Percentiles rank a stretch among this genome's conserved stretches.
Conservation (phyloP, 2,113 vertebrate genomes). For the Anas platyrhynchos region DNA sequence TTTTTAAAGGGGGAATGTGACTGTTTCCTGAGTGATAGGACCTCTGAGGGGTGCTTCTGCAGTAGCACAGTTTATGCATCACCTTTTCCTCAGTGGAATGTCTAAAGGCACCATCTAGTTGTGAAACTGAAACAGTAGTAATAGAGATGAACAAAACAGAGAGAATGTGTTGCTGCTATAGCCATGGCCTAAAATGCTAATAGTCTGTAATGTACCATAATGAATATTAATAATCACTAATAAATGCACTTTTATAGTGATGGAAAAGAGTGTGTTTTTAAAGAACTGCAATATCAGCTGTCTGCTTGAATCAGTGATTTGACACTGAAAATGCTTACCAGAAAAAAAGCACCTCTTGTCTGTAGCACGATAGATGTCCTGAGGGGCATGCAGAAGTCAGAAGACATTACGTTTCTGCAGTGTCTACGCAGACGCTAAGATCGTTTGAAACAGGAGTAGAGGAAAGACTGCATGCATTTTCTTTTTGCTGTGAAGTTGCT, state of each 20-base stretch:
- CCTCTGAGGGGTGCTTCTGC: neutral
- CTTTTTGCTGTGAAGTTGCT: neutral
- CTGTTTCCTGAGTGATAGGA: neutral
- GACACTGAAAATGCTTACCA: neutral
- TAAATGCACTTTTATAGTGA: neutral
- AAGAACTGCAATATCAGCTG: neutral
- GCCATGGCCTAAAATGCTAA: neutral
- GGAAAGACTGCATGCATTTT: neutral
- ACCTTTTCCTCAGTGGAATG: neutral
- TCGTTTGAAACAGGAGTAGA: neutral
- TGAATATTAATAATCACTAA: conserved; percentile 1
- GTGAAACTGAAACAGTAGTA: neutral
- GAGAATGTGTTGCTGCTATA: neutral
- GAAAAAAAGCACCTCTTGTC: neutral
- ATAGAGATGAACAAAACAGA: neutral
- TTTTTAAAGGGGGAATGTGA: rapidly evolving
- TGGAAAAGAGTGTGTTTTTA: neutral
- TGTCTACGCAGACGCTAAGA: neutral
- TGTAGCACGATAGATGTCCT: neutral
- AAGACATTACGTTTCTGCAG: neutral
- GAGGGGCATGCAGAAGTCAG: neutral
- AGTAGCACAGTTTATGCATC: neutral
- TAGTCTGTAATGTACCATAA: neutral
- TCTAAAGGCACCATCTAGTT: neutral
- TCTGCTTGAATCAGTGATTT: neutral